Conservation (phyloP, 2,888 invertebrate genomes). For the Acanthosepion pharaonis region DNA sequence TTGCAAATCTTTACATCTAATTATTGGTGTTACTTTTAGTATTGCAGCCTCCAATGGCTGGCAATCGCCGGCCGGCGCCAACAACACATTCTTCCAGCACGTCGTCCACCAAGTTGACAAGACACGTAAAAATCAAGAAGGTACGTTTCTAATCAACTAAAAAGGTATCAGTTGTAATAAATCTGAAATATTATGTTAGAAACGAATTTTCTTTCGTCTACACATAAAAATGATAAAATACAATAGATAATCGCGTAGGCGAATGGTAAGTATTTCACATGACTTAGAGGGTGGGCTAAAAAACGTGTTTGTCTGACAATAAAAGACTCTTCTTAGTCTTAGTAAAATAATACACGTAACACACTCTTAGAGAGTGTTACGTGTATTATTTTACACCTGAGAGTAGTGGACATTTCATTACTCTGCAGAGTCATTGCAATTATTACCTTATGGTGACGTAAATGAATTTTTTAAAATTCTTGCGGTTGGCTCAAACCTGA, state of each 20-base stretch:
- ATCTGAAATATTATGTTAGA: background rate
- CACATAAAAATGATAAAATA: too few species aligned
- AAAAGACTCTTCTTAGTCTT: too few species aligned
- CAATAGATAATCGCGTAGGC: background rate
- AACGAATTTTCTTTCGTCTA: background rate
- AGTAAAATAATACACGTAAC: too few species aligned
- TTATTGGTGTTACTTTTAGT: background rate
- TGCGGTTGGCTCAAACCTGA: background rate
- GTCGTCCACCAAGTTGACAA: background rate
- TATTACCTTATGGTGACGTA: too few species aligned
- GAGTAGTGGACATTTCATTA: background rate
- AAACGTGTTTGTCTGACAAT: background rate
- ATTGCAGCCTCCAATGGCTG: constrained; percentile 18
- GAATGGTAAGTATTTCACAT: background rate
- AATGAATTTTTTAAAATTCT: too few species aligned
- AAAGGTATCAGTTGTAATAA: background rate
- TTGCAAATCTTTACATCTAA: background rate
- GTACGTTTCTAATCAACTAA: background rate
- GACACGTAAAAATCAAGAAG: constrained; percentile 33
- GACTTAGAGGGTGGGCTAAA: background rate
- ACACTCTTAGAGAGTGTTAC: too few species aligned
- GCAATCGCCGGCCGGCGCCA: constrained; percentile 1
- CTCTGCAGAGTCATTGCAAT: too few species aligned
- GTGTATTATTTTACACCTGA: background rate
- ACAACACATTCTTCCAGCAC: background rate